These are phyloP conservation scores for Cuniculus paca DNA, from an alignment of 2,797 vertebrate species.

Conservation along the genomic window DNA sequence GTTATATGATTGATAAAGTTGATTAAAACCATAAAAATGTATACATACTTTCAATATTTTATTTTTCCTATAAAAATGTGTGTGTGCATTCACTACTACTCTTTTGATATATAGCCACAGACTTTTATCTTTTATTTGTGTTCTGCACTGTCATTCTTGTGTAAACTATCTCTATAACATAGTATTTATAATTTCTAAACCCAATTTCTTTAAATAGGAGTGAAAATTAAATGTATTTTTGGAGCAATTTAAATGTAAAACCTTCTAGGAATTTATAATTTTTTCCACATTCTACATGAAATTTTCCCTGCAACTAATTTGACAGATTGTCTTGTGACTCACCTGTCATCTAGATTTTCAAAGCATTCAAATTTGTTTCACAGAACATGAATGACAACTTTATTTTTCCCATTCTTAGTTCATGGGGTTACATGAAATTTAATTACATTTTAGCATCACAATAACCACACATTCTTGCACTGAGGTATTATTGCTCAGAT, in stretches of 20 bases:
- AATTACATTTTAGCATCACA: background rate
- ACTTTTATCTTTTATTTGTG: background rate
- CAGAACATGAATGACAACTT: background rate
- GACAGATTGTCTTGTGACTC: background rate
- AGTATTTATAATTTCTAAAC: constrained; percentile 30
- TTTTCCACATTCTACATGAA: constrained; percentile 16
- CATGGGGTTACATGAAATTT: background rate
- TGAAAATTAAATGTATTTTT: constrained; percentile 46
- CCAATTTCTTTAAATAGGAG: constrained; percentile 56
- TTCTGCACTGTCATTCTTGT: background rate
- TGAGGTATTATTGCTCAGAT: background rate
- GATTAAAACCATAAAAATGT: constrained; percentile 11
- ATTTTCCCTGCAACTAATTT: background rate
- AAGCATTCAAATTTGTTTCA: constrained; percentile 30
- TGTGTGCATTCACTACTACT: background rate
- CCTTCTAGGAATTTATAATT: constrained; percentile 10
- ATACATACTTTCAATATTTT: background rate
- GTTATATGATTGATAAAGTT: constrained; percentile 22
- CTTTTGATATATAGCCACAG: background rate
- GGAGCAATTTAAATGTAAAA: constrained; percentile 56
- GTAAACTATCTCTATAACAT: constrained; percentile 3
- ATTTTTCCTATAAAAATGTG: background rate
- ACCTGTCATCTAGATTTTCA: constrained; percentile 54
- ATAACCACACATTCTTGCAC: background rate
- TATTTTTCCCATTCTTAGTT: constrained; percentile 1